Conservation (phyloP, 2,113 vertebrate genomes). For the Oenanthe melanoleuca region DNA sequence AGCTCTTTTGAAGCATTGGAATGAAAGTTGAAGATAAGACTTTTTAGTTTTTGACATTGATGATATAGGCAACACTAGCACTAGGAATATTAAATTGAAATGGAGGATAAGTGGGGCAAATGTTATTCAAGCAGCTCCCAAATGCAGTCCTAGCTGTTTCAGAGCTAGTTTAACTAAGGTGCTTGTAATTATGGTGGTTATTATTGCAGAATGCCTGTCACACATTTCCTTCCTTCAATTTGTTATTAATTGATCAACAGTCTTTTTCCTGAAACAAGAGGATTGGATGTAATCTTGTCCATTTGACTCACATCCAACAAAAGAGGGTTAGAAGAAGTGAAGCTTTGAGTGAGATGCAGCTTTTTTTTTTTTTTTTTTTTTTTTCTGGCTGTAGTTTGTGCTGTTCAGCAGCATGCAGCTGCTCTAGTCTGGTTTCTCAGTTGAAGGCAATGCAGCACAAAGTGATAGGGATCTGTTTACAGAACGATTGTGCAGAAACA, state of each 20-base stretch:
- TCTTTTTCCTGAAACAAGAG: not conserved
- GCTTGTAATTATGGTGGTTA: not conserved
- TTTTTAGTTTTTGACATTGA: conserved; percentile 80
- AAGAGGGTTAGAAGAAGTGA: not conserved
- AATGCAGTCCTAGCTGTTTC: not conserved
- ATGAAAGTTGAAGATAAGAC: conserved; percentile 83
- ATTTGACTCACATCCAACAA: not conserved
- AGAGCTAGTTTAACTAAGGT: not conserved
- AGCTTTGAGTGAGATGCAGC: not conserved
- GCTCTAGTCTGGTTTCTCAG: not conserved
- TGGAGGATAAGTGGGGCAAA: conserved; percentile 51
- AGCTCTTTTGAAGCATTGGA: conserved; percentile 82
- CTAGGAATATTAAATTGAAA: conserved; percentile 70
- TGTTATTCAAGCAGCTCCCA: conserved; percentile 46
- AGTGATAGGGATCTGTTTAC: not conserved
- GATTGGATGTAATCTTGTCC: not conserved
- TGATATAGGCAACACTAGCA: conserved; percentile 74
- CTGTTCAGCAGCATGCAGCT: not conserved
- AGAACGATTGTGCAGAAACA: not conserved
- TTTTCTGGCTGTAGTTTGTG: not conserved
- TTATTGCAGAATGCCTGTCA: not conserved
- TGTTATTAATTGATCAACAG: not conserved
- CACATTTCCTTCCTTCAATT: not conserved
- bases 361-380: not conserved
- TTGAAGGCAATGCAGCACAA: not conserved